These are phyloP conservation scores for Microplitis demolitor DNA, from an alignment of 1,140 invertebrate species.

Conservation along the genomic window DNA sequence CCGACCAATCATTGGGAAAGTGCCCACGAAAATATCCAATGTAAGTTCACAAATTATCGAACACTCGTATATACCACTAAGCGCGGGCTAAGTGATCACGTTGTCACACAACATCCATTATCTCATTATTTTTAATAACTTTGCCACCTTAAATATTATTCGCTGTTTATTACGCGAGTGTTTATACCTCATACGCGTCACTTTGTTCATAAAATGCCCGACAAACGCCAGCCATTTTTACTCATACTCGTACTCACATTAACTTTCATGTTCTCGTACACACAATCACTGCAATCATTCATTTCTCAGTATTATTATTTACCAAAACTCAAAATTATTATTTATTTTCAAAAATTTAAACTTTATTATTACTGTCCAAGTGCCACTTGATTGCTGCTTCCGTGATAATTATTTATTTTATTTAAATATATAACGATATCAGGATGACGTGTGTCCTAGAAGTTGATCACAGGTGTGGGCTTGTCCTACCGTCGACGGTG, in stretches of 20 bases:
- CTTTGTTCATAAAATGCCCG: constrained; percentile 22
- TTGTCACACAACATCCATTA: not conserved
- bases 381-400: too few species aligned
- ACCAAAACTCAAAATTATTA: too few species aligned
- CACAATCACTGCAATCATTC: not conserved
- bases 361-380: too few species aligned
- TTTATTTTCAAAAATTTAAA: too few species aligned
- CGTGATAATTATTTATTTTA: too few species aligned
- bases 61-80: constrained; percentile 44
- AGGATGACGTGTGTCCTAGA: too few species aligned
- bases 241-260: not conserved
- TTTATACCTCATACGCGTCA: not conserved
- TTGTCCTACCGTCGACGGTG: too few species aligned
- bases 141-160: not conserved
- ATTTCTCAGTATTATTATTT: too few species aligned
- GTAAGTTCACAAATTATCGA: constrained; percentile 80
- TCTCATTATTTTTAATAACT: not conserved
- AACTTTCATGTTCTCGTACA: not conserved
- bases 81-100: constrained; percentile 13
- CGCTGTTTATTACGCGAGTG: not conserved
- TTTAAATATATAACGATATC: too few species aligned
- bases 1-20: constrained; percentile 73
- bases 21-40: constrained; percentile 74
- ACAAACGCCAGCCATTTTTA: constrained; percentile 31
- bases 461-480: too few species aligned